Base-by-base conservation (phyloP, 2,113 vertebrate genomes). In the Columbina picui region DNA sequence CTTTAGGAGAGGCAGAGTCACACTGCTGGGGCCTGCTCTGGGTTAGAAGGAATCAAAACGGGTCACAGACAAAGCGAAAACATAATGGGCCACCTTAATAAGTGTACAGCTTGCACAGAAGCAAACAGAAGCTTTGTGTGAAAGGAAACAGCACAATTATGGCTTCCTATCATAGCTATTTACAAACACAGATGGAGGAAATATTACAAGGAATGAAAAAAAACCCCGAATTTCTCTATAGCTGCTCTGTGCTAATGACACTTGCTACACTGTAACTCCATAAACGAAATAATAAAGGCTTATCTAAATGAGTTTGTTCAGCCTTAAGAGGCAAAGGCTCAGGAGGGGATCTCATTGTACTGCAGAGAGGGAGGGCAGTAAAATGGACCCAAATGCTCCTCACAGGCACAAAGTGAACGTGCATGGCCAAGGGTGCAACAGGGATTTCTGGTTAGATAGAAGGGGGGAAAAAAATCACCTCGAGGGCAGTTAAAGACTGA, bases 381-480 rank as follows among this genome's bases (percentile, higher is more conserved):
- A 76, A n/a, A 4, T 5, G 68, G 53, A 61, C 14, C 9, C 12
- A 16, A 34, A 11, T 43, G 34, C 39, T 78, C 71, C 50, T 34
- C 18, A 3, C 4, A 32, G 68, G 38, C 69, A 82, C 18, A 3
- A 21, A 34, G 17, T 0, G 3, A 75, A 25, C 0, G 1, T 5
- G 2, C 56, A 25, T 0, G 8, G 41, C 69, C 57, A 57, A 38
- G 9, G 7, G 7, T 23, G 26, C 23, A 43, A 18, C 14, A 21
- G 12, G 26, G 30, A 17, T 27, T 7, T 59, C 41, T 34, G 61
- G 12, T 27, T 43, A 36, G 30, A 49, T 21, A 45, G 53, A 61
- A 78, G 14, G 6, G 18, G 13, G 15, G 1, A 1, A 3, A 10
- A 10, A 55, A 63, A 6, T 64, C 67, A 49, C 10, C 45, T 7